Evolutionary conservation across 2,888 invertebrate genomes (phyloP), one percentile per base, ranked within the genome.

Genomic region (Brachypalpus laphriformis): DNA sequence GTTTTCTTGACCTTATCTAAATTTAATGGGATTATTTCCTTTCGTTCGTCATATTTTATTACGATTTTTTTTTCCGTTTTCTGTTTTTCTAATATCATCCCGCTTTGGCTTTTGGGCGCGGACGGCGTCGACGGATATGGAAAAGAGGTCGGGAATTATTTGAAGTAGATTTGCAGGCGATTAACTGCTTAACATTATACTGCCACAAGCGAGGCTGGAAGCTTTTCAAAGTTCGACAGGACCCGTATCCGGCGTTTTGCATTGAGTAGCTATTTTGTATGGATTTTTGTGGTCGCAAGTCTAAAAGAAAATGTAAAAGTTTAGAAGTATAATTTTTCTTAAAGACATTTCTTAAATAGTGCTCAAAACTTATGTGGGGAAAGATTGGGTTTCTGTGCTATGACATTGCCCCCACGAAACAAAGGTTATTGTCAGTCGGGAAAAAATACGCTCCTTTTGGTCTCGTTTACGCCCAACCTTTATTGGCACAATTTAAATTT

Each of bases 1-100:
- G 77, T 61, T 70, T 63, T 63, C 61, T 77, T 77, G 70, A 63
- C 77, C 77, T 71, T 71, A 78, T 78, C 77, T 78, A 63, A 78
- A 71, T 70, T 78, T 56, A 70, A 78, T 78, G 63, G 63, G 56
- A 78, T 77, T 77, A 77, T 70, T 77, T 77, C 77, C 77, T 45
- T 77, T 77, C 70, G 61, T 70, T 77, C 77, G 14, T 63, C 45
- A 68, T 70, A 77, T 70, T 77, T 70, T 68, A 68, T 61, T 77
- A 47, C 31, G 34, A 61, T 42, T 76, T 3, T 28, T 40, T 16
- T n/a, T n/a, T n/a, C n/a, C n/a, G n/a, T n/a, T 25, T 37, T 14
- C 22, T n/a, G 22, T 25, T 37, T 25, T 57, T 31, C 14, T 11
- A 61, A 63, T 37, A 31, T 65, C 18, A 42, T 77, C 31, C 59